A percentile compares a stretch with the other conserved stretches of the same genome.
These are phyloP conservation scores for Brachypteracias leptosomus DNA, from an alignment of 2,113 vertebrate species.

Conservation along the genomic window DNA sequence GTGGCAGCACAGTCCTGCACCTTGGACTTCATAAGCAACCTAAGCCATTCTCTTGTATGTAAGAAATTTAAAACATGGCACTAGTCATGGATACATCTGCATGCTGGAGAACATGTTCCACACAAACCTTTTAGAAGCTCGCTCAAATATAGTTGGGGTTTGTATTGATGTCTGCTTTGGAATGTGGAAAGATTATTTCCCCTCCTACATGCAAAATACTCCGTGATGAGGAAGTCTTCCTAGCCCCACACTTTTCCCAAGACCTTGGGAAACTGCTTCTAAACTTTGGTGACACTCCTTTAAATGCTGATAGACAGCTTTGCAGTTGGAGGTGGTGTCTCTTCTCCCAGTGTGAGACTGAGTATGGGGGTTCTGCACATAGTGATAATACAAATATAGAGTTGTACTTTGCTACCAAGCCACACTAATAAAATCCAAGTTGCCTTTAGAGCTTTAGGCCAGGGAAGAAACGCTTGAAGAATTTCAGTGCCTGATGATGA, in stretches of 20 bases:
- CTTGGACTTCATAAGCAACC: background rate
- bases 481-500: background rate
- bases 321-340: background rate
- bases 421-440: background rate
- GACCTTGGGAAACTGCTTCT: background rate
- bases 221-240: background rate
- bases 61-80: background rate
- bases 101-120: background rate
- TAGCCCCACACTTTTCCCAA: background rate
- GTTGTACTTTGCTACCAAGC: background rate
- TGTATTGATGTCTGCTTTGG: background rate
- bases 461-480: background rate
- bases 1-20: background rate
- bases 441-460: background rate
- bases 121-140: background rate
- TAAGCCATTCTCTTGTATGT: background rate
- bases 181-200: background rate
- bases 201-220: background rate
- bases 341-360: background rate
- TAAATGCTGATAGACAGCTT: background rate
- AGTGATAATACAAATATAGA: background rate
- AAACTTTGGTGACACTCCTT: background rate
- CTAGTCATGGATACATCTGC: background rate
- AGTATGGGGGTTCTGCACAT: background rate
- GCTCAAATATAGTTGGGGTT: background rate